Percentiles rank a stretch among this genome's conserved stretches.
Conservation (phyloP, 2,797 vertebrate genomes). For the Gymnoscopelus braueri region DNA sequence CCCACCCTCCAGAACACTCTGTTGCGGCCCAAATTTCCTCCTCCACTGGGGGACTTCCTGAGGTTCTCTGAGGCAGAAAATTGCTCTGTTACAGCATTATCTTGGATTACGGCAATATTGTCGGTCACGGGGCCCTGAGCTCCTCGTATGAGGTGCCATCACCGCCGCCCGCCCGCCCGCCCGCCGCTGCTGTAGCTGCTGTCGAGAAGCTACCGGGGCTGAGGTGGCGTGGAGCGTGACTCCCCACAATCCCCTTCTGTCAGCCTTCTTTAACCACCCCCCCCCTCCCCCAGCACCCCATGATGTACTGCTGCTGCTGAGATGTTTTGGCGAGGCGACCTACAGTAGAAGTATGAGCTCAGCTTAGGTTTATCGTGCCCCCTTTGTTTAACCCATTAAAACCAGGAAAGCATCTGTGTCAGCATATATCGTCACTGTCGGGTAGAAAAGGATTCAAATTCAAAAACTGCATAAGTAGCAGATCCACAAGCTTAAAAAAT, state of each 20-base stretch:
- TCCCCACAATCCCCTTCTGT: constrained; percentile 76
- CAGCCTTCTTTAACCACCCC: constrained; percentile 37
- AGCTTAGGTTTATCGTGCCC: background rate
- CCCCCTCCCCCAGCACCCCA: constrained; percentile 28
- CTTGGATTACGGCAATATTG: constrained; percentile 86
- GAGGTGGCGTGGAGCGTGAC: constrained; percentile 46
- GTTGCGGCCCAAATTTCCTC: constrained; percentile 83
- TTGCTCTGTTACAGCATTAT: constrained; percentile 87
- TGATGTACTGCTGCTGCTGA: constrained; percentile 28
- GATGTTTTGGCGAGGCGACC: constrained; percentile 48
- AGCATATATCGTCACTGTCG: too few species aligned
- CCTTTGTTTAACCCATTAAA: too few species aligned
- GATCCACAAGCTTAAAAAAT: too few species aligned
- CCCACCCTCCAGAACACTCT: constrained; percentile 82
- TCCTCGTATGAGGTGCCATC: constrained; percentile 77
- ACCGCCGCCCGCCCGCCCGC: too few species aligned
- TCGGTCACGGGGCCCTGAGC: constrained; percentile 80
- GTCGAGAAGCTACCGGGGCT: too few species aligned
- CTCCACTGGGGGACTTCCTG: constrained; percentile 81
- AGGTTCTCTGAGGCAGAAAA: constrained; percentile 85
- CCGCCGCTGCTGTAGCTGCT: constrained; percentile 49
- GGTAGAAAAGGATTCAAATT: too few species aligned
- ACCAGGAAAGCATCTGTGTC: too few species aligned
- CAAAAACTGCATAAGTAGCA: too few species aligned
- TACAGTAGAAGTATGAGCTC: constrained; percentile 22